A percentile compares a stretch with the other conserved stretches of the same genome.
Conservation (phyloP, 2,797 vertebrate genomes). For the Danio tinwini region DNA sequence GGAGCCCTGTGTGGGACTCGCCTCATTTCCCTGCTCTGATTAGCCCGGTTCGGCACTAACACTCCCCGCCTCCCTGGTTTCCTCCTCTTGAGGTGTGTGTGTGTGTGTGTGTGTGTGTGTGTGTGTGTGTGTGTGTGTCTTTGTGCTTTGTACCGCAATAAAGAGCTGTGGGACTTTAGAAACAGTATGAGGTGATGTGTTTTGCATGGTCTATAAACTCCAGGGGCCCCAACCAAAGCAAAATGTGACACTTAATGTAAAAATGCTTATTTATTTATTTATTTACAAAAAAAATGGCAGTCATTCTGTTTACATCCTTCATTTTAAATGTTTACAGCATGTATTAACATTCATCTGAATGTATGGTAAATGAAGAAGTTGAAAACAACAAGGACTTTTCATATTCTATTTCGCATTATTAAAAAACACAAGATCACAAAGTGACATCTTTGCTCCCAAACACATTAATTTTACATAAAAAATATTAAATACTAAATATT, state of each 20-base stretch:
- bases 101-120: constrained; percentile 13
- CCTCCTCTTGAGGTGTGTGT: constrained; percentile 45
- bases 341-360: not conserved
- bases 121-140: constrained; percentile 1
- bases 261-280: constrained; percentile 30
- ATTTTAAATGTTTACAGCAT: not conserved
- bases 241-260: constrained; percentile 34
- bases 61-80: constrained; percentile 48
- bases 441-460: not conserved
- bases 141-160: constrained; percentile 12
- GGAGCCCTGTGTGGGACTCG: constrained; percentile 74
- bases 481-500: too few species aligned
- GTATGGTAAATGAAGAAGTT: not conserved
- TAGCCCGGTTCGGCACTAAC: constrained; percentile 64
- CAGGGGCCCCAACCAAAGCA: not conserved
- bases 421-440: not conserved
- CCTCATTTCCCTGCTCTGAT: constrained; percentile 83
- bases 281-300: not conserved
- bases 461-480: not conserved
- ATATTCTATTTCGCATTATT: too few species aligned
- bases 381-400: too few species aligned
- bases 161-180: constrained; percentile 30
- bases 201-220: constrained; percentile 28
- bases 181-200: not conserved
- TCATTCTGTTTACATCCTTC: not conserved